A percentile compares a stretch with the other conserved stretches of the same genome.
These are phyloP conservation scores for Nephrotoma flavescens DNA, from an alignment of 2,888 invertebrate species.

Conservation along the genomic window DNA sequence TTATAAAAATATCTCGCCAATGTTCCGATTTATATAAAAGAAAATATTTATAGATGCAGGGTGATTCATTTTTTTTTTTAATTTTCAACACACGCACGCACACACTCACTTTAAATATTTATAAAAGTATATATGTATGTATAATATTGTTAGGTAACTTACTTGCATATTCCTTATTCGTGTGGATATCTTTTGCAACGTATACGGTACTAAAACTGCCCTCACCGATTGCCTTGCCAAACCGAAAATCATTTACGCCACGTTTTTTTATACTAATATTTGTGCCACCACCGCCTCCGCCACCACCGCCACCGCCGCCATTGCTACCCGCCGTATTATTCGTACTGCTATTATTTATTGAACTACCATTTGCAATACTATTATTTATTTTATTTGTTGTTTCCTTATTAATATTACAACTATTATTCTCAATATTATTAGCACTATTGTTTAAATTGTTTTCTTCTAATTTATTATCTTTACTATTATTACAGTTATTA, in stretches of 20 bases:
- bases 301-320: not conserved
- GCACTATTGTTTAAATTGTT: not conserved
- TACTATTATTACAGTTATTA: conserved; percentile 15
- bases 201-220: conserved; percentile 96
- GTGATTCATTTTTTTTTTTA: not conserved
- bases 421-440: not conserved
- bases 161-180: conserved; percentile 88
- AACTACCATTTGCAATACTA: not conserved
- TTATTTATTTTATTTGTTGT: conserved; percentile 1
- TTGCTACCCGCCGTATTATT: not conserved
- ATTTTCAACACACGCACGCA: not conserved
- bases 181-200: conserved; percentile 81
- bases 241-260: conserved; percentile 79
- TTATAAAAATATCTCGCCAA: not conserved
- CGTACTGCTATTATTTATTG: not conserved
- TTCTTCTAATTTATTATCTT: not conserved
- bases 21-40: not conserved
- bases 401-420: not conserved
- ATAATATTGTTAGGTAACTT: conserved; percentile 33
- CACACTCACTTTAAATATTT: not conserved
- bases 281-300: not conserved
- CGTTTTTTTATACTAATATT: conserved; percentile 36
- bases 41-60: not conserved
- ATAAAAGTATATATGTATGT: not conserved
- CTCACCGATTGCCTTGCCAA: conserved; percentile 91